Evolutionary conservation across 1,140 invertebrate species (phyloP), one percentile per base, ranked within the genome.

Genomic region (Caerostris darwini): DNA sequence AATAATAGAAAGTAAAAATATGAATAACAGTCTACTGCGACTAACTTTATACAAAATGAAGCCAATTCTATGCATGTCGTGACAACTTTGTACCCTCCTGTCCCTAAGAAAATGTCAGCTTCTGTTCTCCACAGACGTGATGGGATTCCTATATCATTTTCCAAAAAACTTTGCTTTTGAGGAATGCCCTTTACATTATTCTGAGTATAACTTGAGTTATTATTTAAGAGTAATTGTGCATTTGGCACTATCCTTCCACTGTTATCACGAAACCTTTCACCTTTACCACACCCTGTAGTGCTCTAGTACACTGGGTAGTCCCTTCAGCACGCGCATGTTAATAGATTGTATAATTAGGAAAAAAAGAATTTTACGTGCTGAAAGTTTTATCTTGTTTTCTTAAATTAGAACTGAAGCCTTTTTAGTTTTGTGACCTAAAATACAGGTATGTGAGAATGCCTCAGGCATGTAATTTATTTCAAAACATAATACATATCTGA

Each of bases 91-190:
- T 77, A 53, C 53, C 7, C 2, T 19, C 10, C 10, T 77, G 0
- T 77, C 71, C 53, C 12, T 7, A 8, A 50, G 34, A 77, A 77
- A 77, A 53, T 12, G 34, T 50, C 50, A 77, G 71, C 34, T 77
- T 77, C 34, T 77, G 82, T 83, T 57, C 53, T 3, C 12, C 54
- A 2, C 4, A 53, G 12, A 58, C 82, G 56, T 56, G 53, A 50
- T 19, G n/a, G 17, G 57, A 58, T n/a, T 85, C 58, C 54, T 58
- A 57, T 57, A 57, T 85, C 34, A 83, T 19, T 83, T 83, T 83
- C 56, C 14, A 50, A 17, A 83, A 83, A 83, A 5, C 1, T 10
- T 77, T 77, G 19, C 71, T 77, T 50, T 77, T 50, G 3, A 5
- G 34, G 8, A 53, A 77, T 77, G 12, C 50, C 50, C 14, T 53